Percentiles rank a stretch among this genome's conserved stretches.
Conservation (phyloP, 1,140 invertebrate species). For the Drosophila carrolli region DNA sequence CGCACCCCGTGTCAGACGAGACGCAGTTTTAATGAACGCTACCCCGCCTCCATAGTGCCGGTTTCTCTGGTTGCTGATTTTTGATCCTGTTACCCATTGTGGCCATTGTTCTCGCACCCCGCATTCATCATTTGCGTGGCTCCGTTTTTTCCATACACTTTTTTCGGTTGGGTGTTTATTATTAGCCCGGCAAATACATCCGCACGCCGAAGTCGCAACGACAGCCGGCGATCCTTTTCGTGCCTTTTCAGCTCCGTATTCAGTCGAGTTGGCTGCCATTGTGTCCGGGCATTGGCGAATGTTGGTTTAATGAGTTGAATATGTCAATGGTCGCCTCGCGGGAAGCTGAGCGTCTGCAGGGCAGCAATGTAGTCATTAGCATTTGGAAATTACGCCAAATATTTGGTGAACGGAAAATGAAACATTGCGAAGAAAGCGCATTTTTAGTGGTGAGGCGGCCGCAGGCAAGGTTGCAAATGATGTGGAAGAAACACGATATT, state of each 20-base stretch:
- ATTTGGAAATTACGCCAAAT: conserved; percentile 59
- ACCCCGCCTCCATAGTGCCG: conserved; percentile 14
- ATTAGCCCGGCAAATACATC: conserved; percentile 79
- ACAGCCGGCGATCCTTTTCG: conserved; percentile 38
- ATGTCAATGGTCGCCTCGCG: conserved; percentile 61
- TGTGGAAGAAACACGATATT: neutral
- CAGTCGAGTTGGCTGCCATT: conserved; percentile 34
- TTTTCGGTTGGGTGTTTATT: conserved; percentile 66
- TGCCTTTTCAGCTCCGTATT: conserved; percentile 15
- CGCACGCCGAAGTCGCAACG: conserved; percentile 47
- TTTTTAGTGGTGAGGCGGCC: conserved; percentile 27
- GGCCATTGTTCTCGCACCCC: conserved; percentile 73
- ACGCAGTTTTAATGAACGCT: conserved; percentile 75
- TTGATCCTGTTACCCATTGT: conserved; percentile 78
- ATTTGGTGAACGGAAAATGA: conserved; percentile 33
- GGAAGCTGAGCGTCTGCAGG: conserved; percentile 19
- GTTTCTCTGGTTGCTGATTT: conserved; percentile 68
- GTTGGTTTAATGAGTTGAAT: conserved; percentile 78
- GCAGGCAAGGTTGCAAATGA: conserved; percentile 8
- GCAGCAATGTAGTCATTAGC: conserved; percentile 65
- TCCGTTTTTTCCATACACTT: conserved; percentile 26
- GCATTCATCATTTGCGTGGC: conserved; percentile 50
- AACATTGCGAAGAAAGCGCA: conserved; percentile 24
- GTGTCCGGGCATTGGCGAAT: conserved; percentile 38
- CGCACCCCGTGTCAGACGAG: conserved; percentile 44